Evolutionary conservation across 2,797 vertebrate genomes (phyloP).

Genomic region (Rallus crepitans): DNA sequence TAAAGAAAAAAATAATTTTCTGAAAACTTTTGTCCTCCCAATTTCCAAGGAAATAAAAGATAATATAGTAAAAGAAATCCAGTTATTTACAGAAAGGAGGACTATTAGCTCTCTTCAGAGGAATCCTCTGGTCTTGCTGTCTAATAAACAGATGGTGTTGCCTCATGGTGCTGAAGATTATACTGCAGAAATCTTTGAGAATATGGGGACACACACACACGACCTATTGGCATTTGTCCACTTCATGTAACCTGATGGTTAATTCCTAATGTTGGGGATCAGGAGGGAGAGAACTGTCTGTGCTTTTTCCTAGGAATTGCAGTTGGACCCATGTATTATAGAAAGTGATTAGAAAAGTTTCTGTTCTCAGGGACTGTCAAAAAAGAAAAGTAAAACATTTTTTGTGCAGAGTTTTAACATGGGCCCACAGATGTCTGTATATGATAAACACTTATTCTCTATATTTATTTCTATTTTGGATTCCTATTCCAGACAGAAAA

Average conservation of each 20-base stretch:
- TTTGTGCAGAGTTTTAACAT: background rate
- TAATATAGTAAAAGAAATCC: background rate
- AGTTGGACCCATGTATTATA: background rate
- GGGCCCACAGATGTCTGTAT: background rate
- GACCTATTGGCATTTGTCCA: background rate
- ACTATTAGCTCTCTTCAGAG: background rate
- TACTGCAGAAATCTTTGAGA: background rate
- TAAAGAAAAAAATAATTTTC: background rate
- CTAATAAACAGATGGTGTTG: background rate
- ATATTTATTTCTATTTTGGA: background rate
- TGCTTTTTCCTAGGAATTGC: background rate
- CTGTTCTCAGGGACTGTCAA: background rate
- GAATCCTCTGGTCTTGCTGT: background rate
- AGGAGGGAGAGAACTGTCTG: background rate
- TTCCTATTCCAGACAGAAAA: background rate
- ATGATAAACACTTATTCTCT: background rate
- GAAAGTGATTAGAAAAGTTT: background rate
- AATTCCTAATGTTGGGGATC: background rate
- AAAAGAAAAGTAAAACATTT: background rate
- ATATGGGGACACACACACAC: too few species aligned
- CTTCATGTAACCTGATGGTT: background rate
- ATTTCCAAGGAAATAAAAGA: too few species aligned
- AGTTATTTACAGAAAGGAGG: background rate
- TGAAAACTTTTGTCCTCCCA: background rate
- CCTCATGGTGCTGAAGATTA: too few species aligned